Percentiles rank a stretch among this genome's conserved stretches.
Conservation (phyloP, 1,140 invertebrate species). For the Drosophila varians region DNA sequence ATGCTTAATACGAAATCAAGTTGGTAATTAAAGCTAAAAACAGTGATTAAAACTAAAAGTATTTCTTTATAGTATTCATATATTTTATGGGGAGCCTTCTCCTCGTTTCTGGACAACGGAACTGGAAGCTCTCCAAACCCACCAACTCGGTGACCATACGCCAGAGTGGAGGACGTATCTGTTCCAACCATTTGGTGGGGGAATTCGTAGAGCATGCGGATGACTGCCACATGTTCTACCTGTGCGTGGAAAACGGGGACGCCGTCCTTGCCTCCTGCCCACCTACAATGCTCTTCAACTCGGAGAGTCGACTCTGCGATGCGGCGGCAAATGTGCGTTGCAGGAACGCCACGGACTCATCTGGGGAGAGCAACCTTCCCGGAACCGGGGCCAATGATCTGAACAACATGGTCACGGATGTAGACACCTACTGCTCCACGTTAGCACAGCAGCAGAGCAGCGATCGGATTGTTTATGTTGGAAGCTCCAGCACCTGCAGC, state of each 20-base stretch:
- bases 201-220: conserved; percentile 69
- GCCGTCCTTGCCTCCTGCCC: conserved; percentile 70
- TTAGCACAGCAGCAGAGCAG: conserved; percentile 35
- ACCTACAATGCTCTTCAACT: conserved; percentile 72
- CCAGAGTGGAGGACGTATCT: conserved; percentile 51
- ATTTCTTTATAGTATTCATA: neutral
- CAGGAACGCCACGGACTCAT: conserved; percentile 25
- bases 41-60: neutral
- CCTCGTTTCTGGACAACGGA: neutral
- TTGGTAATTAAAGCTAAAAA: neutral
- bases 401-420: conserved; percentile 56
- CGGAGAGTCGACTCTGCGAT: conserved; percentile 67
- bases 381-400: conserved; percentile 18
- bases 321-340: conserved; percentile 61
- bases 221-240: conserved; percentile 69
- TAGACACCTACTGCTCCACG: conserved; percentile 54
- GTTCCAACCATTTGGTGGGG: conserved; percentile 56
- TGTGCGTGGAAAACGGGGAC: conserved; percentile 72
- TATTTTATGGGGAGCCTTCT: conserved; percentile 2
- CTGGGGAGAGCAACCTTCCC: neutral
- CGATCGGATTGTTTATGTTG: conserved; percentile 66
- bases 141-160: conserved; percentile 70
- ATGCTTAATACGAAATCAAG: conserved; percentile 17
- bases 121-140: conserved; percentile 43
- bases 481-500: conserved; percentile 63